phyloP scores from a whole-genome alignment of 2,113 vertebrate species.

The Eurypyga helias region DNA sequence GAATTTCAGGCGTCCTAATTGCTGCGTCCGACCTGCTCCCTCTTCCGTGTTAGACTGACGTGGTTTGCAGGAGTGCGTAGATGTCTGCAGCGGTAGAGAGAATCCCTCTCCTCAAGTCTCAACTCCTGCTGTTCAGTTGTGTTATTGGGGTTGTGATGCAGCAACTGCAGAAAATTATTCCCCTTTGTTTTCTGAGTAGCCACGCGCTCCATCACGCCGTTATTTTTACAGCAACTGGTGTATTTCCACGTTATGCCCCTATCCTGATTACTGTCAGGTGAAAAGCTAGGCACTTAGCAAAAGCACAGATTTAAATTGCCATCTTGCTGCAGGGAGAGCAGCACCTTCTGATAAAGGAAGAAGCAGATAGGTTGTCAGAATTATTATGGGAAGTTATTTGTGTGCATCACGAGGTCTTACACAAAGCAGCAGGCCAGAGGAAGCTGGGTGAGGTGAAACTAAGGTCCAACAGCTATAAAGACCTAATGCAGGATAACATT shows the following conservation, averaged over 20 bases:
- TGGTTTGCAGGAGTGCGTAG: neutral
- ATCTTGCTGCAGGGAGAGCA: slow-evolving; percentile 4
- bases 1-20: slow-evolving; percentile 92
- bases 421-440: neutral
- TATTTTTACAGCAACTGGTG: slow-evolving; percentile 13
- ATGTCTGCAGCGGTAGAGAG: neutral
- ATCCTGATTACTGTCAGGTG: neutral
- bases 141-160: slow-evolving; percentile 20
- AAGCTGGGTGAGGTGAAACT: neutral
- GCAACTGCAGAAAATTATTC: neutral
- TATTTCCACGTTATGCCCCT: neutral
- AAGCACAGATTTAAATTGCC: slow-evolving; percentile 55
- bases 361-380: neutral
- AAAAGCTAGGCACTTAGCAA: slow-evolving; percentile 60
- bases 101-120: neutral
- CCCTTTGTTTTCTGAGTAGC: slow-evolving; percentile 22
- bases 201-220: neutral
- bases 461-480: neutral
- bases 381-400: neutral
- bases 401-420: neutral
- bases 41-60: slow-evolving; percentile 90
- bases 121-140: slow-evolving; percentile 4
- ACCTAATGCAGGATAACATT: neutral
- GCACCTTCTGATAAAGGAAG: slow-evolving; percentile 8
- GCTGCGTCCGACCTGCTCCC: slow-evolving; percentile 88